These are phyloP conservation scores for Rhagonycha lutea DNA, from an alignment of 2,888 invertebrate species.

Conservation along the genomic window DNA sequence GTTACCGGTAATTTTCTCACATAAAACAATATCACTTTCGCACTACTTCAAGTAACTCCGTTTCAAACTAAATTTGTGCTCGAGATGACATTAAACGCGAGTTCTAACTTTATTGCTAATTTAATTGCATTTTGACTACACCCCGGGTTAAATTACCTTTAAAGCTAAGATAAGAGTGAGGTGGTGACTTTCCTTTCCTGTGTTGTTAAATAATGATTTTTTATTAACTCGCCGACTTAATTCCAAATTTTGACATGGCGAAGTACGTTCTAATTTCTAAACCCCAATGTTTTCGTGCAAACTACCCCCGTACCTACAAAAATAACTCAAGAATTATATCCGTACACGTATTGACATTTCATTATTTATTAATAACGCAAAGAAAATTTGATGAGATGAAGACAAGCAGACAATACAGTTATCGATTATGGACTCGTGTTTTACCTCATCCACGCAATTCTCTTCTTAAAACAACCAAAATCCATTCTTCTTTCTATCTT, in stretches of 20 bases:
- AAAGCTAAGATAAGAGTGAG: slow-evolving; percentile 10
- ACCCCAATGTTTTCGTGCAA: neutral
- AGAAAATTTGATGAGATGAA: neutral
- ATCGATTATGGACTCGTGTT: neutral
- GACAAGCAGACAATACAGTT: neutral
- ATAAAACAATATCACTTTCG: slow-evolving; percentile 1
- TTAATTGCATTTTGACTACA: slow-evolving; percentile 17
- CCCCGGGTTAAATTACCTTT: slow-evolving; percentile 13
- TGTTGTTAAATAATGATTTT: slow-evolving; percentile 2
- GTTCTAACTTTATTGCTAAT: slow-evolving; percentile 14
- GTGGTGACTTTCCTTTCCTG: slow-evolving; percentile 2
- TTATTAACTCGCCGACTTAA: neutral
- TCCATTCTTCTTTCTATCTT: neutral
- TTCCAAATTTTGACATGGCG: neutral
- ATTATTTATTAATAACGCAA: neutral
- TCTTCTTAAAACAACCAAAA: neutral
- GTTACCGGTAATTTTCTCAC: neutral
- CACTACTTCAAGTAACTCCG: neutral
- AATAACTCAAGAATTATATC: neutral
- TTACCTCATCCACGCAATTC: neutral
- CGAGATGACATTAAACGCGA: slow-evolving; percentile 10
- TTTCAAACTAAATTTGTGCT: slow-evolving; percentile 6
- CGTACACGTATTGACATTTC: neutral
- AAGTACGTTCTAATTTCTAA: too few species aligned
- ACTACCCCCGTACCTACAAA: neutral